Evolutionary conservation across 2,113 vertebrate species (phyloP).

Genomic region (Aplodontia rufa): DNA sequence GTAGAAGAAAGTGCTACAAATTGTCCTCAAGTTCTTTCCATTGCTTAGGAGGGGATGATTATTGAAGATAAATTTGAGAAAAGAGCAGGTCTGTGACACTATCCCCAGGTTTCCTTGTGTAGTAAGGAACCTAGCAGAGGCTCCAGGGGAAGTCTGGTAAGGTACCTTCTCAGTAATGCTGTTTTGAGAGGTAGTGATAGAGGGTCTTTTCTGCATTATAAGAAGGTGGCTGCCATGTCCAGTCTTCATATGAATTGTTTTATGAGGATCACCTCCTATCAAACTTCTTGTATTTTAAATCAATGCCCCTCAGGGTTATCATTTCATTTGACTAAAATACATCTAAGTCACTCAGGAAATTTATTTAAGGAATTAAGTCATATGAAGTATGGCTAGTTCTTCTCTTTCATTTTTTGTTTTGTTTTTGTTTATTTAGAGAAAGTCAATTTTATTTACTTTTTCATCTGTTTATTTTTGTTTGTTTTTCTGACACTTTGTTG

Average conservation of each 20-base stretch:
- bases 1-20: not conserved
- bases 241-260: not conserved
- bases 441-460: too few species aligned
- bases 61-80: not conserved
- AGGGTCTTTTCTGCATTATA: not conserved
- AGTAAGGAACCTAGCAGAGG: not conserved
- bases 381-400: conserved; percentile 22
- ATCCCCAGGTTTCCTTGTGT: too few species aligned
- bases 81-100: not conserved
- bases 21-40: not conserved
- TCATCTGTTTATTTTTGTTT: too few species aligned
- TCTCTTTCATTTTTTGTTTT: too few species aligned
- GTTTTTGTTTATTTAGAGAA: too few species aligned
- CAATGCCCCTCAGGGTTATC: not conserved
- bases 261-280: not conserved
- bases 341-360: conserved; percentile 2
- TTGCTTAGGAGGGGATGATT: not conserved
- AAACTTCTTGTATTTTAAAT: conserved; percentile 32
- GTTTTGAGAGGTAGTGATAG: not conserved
- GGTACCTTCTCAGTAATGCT: not conserved
- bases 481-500: too few species aligned
- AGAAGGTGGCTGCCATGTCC: not conserved
- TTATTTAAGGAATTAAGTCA: conserved; percentile 29
- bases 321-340: not conserved
- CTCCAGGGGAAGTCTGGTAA: not conserved